Evolutionary conservation across 1,140 invertebrate species (phyloP).

Genomic region (Mamestra configurata): DNA sequence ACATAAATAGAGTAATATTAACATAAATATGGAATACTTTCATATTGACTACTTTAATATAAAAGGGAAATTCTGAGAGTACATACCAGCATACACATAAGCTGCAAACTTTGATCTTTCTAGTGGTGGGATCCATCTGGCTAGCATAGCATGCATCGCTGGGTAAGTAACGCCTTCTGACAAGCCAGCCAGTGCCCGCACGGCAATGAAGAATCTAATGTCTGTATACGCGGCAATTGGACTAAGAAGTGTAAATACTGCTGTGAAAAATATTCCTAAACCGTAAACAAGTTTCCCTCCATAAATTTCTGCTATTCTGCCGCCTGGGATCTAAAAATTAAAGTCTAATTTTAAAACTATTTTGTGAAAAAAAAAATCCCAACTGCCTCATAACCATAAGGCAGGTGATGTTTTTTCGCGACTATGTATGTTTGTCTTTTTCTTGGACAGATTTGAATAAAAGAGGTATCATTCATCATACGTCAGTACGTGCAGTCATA

Average conservation of each 20-base stretch:
- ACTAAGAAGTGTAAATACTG: conserved; percentile 93
- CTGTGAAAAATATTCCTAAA: conserved; percentile 92
- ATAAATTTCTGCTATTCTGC: conserved; percentile 93
- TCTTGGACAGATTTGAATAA: no score
- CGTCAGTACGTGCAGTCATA: no score
- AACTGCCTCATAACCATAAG: no score
- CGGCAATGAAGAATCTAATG: conserved; percentile 91
- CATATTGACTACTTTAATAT: not conserved
- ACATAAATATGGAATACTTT: not conserved
- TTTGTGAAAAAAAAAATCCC: not conserved
- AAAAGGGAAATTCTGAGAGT: not conserved
- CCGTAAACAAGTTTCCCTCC: conserved; percentile 95
- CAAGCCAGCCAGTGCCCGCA: conserved; percentile 95
- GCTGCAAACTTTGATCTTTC: conserved; percentile 94
- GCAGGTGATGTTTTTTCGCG: no score
- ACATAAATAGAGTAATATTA: conserved; percentile 15
- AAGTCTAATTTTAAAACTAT: not conserved
- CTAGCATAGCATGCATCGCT: conserved; percentile 94
- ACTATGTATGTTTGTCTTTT: no score
- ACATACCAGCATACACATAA: conserved; percentile 92
- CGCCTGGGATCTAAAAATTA: conserved; percentile 91
- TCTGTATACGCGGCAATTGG: conserved; percentile 92
- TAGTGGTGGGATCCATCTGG: conserved; percentile 94
- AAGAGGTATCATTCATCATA: no score
- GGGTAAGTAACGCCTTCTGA: conserved; percentile 96